A percentile compares a stretch with the other conserved stretches of the same genome.
These are phyloP conservation scores for Cylloceria caligata DNA, from an alignment of 2,888 invertebrate species.

Conservation along the genomic window DNA sequence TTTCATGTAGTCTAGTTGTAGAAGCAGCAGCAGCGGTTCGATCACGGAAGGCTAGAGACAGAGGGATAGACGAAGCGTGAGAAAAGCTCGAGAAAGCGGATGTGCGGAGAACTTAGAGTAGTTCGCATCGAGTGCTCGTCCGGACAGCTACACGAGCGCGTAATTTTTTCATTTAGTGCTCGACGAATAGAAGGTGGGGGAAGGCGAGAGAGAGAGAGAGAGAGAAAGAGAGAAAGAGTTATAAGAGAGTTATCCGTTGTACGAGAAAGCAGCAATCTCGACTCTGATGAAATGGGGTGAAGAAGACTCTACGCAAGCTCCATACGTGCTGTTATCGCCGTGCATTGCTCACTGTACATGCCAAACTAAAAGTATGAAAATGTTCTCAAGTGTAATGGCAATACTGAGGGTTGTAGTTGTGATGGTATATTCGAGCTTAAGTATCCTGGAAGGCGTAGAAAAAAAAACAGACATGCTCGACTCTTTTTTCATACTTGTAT, in stretches of 20 bases:
- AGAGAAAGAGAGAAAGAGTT: constrained; percentile 17
- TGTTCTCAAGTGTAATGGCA: constrained; percentile 63
- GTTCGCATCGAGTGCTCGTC: constrained; percentile 38
- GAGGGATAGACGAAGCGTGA: constrained; percentile 33
- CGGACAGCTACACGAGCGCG: constrained; percentile 34
- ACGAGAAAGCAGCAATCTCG: constrained; percentile 41
- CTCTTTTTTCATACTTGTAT: constrained; percentile 7
- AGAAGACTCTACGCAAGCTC: constrained; percentile 20
- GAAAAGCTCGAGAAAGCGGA: constrained; percentile 32
- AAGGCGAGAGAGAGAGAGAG: constrained; percentile 9
- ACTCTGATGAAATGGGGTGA: constrained; percentile 49
- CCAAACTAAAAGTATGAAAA: constrained; percentile 48
- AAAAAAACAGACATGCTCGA: constrained; percentile 15
- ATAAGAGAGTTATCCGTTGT: constrained; percentile 36
- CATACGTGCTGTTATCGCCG: constrained; percentile 21
- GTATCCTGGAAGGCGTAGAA: constrained; percentile 43
- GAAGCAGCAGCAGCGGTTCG: constrained; percentile 71
- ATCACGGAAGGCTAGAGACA: constrained; percentile 66
- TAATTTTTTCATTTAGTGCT: constrained; percentile 55
- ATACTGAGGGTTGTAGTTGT: constrained; percentile 5
- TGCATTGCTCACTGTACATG: constrained; percentile 25
- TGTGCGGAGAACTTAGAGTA: constrained; percentile 11
- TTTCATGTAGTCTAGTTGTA: constrained; percentile 76
- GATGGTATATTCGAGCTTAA: constrained; percentile 10
- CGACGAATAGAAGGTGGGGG: constrained; percentile 6